Conservation (phyloP, 64 coral and sea anemone genomes). For the Acropora tenuis region DNA sequence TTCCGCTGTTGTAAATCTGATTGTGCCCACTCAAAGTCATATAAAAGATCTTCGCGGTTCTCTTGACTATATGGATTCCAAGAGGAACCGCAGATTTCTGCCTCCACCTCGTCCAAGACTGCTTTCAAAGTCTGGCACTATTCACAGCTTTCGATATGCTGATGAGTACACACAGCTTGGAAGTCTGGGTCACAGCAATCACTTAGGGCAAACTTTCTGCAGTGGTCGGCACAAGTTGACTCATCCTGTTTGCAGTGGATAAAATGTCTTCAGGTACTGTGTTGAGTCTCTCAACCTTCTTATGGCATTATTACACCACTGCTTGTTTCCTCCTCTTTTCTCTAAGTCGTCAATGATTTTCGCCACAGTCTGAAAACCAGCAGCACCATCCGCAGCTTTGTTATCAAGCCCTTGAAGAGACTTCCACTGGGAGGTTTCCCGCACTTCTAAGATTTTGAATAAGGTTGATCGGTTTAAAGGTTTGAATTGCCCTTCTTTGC, state of each 20-base stretch:
- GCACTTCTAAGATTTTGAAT: not conserved
- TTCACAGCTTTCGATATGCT: slow-evolving; percentile 10
- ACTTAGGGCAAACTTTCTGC: slow-evolving; percentile 33
- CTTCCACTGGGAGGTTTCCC: not conserved
- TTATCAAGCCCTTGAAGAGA: slow-evolving; percentile 47
- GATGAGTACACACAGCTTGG: slow-evolving; percentile 25
- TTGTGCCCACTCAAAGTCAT: not conserved
- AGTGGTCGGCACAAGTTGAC: slow-evolving; percentile 24
- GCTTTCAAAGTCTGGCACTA: slow-evolving; percentile 20
- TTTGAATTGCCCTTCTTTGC: not conserved
- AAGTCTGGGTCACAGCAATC: slow-evolving; percentile 1
- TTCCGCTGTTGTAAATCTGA: slow-evolving; percentile 8
- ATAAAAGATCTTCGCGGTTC: slow-evolving; percentile 11
- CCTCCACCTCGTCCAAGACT: slow-evolving; percentile 24
- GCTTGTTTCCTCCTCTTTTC: slow-evolving; percentile 14
- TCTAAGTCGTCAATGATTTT: slow-evolving; percentile 54
- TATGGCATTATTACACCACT: slow-evolving; percentile 36
- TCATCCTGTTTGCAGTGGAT: slow-evolving; percentile 26
- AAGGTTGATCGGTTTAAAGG: not conserved
- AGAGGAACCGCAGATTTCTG: slow-evolving; percentile 11
- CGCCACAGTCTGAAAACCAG: slow-evolving; percentile 37
- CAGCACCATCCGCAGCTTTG: slow-evolving; percentile 41
- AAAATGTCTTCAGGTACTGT: slow-evolving; percentile 41
- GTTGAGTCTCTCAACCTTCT: slow-evolving; percentile 38
- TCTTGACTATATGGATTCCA: slow-evolving; percentile 37